Percentiles rank a stretch among this genome's conserved stretches.
Evolutionary conservation across 2,797 vertebrate genomes (phyloP).

Genomic region (Danio tinwini): DNA sequence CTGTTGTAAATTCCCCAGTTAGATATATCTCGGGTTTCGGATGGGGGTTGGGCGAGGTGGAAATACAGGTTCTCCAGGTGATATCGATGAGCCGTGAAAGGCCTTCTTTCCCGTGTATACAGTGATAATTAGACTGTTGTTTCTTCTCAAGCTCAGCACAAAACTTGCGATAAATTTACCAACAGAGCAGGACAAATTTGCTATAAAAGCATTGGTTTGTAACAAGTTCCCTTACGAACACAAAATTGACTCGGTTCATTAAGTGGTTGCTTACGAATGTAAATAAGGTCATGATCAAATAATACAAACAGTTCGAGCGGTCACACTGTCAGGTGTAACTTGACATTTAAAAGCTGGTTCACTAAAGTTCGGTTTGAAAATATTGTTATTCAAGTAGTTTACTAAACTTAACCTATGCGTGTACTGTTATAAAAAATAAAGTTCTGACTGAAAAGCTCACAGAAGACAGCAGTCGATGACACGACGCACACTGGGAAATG

Average conservation of each 20-base stretch:
- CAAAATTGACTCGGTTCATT: background rate
- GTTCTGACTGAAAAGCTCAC: background rate
- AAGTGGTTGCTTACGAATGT: background rate
- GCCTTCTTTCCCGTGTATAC: background rate
- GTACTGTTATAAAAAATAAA: background rate
- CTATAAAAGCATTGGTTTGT: too few species aligned
- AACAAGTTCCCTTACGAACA: background rate
- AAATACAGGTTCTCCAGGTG: slow-evolving; percentile 23
- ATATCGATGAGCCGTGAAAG: background rate
- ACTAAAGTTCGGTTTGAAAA: too few species aligned
- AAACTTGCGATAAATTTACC: background rate
- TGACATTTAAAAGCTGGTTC: too few species aligned
- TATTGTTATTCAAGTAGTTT: too few species aligned
- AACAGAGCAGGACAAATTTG: background rate
- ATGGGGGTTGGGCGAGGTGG: slow-evolving; percentile 33
- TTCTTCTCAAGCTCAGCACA: background rate
- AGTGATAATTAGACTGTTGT: background rate
- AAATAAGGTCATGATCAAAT: background rate
- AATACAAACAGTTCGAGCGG: background rate
- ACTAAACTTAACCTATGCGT: too few species aligned
- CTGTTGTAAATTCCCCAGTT: background rate
- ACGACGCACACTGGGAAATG: background rate
- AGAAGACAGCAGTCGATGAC: background rate
- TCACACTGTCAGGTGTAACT: too few species aligned
- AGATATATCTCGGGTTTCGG: slow-evolving; percentile 44